Evolutionary conservation across 2,113 vertebrate genomes (phyloP).

Genomic region (Dromas ardeola): DNA sequence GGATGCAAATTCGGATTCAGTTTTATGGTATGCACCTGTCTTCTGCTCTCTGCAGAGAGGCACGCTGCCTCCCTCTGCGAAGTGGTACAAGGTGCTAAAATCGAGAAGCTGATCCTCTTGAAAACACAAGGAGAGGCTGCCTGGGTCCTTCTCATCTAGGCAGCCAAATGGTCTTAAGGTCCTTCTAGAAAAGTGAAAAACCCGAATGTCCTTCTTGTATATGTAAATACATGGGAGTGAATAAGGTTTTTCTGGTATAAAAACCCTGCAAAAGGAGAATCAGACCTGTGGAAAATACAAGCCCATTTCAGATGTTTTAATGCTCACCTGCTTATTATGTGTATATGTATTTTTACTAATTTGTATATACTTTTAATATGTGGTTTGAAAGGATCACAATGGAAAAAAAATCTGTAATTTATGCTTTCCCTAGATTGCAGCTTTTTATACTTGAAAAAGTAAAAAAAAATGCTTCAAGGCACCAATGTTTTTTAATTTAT

Average conservation of each 20-base stretch:
- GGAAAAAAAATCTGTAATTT: neutral
- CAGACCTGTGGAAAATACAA: neutral
- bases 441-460: neutral
- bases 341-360: neutral
- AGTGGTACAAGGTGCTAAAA: neutral
- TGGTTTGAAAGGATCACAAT: neutral
- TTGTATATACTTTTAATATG: neutral
- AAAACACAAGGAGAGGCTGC: neutral
- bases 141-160: neutral
- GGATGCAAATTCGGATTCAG: neutral
- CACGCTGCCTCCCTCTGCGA: neutral
- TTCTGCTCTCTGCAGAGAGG: neutral
- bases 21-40: neutral
- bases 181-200: neutral
- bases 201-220: accelerated
- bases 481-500: neutral
- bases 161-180: neutral
- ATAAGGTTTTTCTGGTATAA: neutral
- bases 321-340: neutral
- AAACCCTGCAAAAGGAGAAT: neutral
- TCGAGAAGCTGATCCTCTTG: neutral
- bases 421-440: neutral
- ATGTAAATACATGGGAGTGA: neutral
- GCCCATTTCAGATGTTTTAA: neutral
- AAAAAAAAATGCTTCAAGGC: neutral